Evolutionary conservation across 2,797 vertebrate species (phyloP).

Genomic region (Danionella dracula): DNA sequence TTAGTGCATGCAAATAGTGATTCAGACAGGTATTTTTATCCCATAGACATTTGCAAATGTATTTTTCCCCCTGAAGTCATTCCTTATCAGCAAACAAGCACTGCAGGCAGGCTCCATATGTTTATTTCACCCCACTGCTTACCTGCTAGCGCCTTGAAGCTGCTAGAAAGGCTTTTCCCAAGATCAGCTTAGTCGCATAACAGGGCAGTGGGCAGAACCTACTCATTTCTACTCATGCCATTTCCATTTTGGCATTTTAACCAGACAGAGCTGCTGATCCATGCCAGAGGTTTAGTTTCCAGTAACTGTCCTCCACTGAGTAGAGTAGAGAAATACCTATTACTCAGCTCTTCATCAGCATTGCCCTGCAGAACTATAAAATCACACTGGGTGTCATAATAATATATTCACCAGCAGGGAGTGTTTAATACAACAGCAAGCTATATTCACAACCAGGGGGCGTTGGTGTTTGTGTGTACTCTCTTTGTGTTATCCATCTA

Average conservation of each 20-base stretch:
- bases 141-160: background rate
- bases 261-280: slow-evolving; percentile 50
- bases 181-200: slow-evolving; percentile 12
- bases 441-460: background rate
- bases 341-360: slow-evolving; percentile 29
- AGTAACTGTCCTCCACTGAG: slow-evolving; percentile 59
- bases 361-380: slow-evolving; percentile 5
- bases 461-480: background rate
- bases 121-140: background rate
- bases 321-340: slow-evolving; percentile 50
- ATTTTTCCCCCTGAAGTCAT: slow-evolving; percentile 1
- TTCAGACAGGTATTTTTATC: slow-evolving; percentile 14
- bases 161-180: slow-evolving; percentile 5
- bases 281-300: slow-evolving; percentile 64
- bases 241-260: slow-evolving; percentile 13
- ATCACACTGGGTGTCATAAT: slow-evolving; percentile 5
- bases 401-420: slow-evolving; percentile 11
- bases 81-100: background rate
- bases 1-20: slow-evolving; percentile 19
- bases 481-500: background rate
- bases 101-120: background rate
- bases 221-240: background rate
- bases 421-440: background rate
- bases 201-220: slow-evolving; percentile 12
- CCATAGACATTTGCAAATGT: slow-evolving; percentile 2